Conservation (phyloP, 2,797 vertebrate genomes). For the Strix occidentalis region DNA sequence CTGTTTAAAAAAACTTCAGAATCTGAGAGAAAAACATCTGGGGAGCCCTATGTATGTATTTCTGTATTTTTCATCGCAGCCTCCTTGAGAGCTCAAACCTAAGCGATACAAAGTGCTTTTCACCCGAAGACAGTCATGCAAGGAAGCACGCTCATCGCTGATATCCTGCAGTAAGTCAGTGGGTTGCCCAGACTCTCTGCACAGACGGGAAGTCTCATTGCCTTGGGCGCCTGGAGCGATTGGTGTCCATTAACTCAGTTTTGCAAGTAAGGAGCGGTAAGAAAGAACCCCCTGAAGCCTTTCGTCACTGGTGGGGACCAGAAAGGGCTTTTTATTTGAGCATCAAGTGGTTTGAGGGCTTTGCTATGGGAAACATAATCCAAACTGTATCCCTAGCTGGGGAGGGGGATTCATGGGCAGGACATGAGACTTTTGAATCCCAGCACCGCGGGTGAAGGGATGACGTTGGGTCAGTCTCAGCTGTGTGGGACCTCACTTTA, state of each 20-base stretch:
- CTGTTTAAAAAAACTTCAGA: neutral
- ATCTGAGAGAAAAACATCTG: neutral
- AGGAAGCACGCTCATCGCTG: neutral
- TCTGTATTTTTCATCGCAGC: neutral
- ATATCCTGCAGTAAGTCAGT: slow-evolving; percentile 5
- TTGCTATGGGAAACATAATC: neutral
- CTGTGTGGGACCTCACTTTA: neutral
- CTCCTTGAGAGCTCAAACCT: neutral
- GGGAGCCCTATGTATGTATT: neutral
- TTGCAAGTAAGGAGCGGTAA: neutral
- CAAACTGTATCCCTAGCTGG: neutral
- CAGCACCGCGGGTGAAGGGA: neutral
- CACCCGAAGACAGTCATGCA: neutral
- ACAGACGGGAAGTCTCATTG: slow-evolving; percentile 18
- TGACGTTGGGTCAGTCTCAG: rapidly evolving
- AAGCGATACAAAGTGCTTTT: slow-evolving; percentile 1
- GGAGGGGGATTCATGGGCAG: neutral
- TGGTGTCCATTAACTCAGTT: neutral
- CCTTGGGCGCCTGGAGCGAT: slow-evolving; percentile 9
- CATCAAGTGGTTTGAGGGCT: neutral
- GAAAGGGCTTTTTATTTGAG: neutral
- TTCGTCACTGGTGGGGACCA: neutral
- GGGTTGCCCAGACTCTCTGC: neutral
- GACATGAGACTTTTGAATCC: neutral
- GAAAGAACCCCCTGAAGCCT: slow-evolving; percentile 37